phyloP scores from a whole-genome alignment of 2,113 vertebrate genomes.

The Osmerus eperlanus region DNA sequence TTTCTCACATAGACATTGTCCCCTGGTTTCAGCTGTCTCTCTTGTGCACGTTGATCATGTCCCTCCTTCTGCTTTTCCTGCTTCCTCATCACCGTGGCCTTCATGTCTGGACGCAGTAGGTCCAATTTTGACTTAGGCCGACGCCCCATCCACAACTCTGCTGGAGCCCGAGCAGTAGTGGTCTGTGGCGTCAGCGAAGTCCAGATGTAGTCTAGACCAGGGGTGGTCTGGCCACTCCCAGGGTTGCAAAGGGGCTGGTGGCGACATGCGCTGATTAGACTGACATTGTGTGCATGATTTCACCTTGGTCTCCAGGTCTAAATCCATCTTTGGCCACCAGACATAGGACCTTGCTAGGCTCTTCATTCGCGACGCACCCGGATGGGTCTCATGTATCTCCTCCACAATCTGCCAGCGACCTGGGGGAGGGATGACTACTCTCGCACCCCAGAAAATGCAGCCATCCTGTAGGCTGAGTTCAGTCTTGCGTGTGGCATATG shows the following conservation, averaged over 20 bases:
- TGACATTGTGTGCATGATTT: conserved; percentile 4
- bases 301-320: neutral
- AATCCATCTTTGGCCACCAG: conserved; percentile 17
- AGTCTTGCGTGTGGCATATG: neutral
- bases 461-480: conserved; percentile 9
- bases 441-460: conserved; percentile 11
- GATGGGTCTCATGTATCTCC: conserved; percentile 15
- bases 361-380: neutral
- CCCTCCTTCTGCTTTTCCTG: conserved; percentile 1
- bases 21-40: neutral
- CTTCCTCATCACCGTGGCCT: neutral
- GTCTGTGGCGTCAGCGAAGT: conserved; percentile 25
- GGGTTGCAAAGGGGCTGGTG: neutral
- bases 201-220: conserved; percentile 23
- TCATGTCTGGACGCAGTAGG: conserved; percentile 6
- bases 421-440: neutral
- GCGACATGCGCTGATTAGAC: neutral
- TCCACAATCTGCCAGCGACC: conserved; percentile 4
- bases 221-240: conserved; percentile 14
- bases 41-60: conserved; percentile 1
- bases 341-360: neutral
- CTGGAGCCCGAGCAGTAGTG: conserved; percentile 10
- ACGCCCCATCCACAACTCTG: conserved; percentile 11
- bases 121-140: conserved; percentile 11
- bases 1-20: neutral